Evolutionary conservation across 2,888 invertebrate species (phyloP).

Genomic region (Dasysyrphus albostriatus): DNA sequence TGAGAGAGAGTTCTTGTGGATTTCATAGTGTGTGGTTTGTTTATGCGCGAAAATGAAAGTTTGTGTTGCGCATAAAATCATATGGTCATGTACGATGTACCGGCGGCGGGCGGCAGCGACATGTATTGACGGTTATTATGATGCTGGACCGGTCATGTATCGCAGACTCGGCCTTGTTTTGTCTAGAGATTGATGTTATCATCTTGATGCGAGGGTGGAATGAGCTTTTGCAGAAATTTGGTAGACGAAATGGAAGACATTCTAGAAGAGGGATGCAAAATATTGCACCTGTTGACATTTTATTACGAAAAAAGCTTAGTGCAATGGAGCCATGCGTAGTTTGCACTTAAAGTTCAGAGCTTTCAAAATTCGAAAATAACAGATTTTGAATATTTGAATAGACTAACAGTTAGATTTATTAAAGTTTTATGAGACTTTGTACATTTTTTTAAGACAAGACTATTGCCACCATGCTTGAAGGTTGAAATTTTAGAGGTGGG

Average conservation of each 20-base stretch:
- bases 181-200: slow-evolving; percentile 28
- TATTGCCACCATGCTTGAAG: too few species aligned
- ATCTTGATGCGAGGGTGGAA: slow-evolving; percentile 10
- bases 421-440: too few species aligned
- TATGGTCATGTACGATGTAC: slow-evolving; percentile 53
- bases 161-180: slow-evolving; percentile 9
- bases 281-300: slow-evolving; percentile 57
- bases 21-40: slow-evolving; percentile 69
- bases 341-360: not conserved
- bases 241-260: not conserved
- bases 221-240: slow-evolving; percentile 16
- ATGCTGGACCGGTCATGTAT: slow-evolving; percentile 32
- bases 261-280: not conserved
- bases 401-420: too few species aligned
- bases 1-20: slow-evolving; percentile 28
- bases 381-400: not conserved
- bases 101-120: not conserved
- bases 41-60: slow-evolving; percentile 75
- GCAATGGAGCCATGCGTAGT: not conserved
- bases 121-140: slow-evolving; percentile 21
- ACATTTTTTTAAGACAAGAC: too few species aligned
- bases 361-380: not conserved
- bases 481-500: too few species aligned
- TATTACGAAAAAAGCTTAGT: slow-evolving; percentile 24
- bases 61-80: slow-evolving; percentile 67